These are phyloP conservation scores for Rhynchonema sp. DNA, from an alignment of 2,888 invertebrate genomes.

Conservation along the genomic window DNA sequence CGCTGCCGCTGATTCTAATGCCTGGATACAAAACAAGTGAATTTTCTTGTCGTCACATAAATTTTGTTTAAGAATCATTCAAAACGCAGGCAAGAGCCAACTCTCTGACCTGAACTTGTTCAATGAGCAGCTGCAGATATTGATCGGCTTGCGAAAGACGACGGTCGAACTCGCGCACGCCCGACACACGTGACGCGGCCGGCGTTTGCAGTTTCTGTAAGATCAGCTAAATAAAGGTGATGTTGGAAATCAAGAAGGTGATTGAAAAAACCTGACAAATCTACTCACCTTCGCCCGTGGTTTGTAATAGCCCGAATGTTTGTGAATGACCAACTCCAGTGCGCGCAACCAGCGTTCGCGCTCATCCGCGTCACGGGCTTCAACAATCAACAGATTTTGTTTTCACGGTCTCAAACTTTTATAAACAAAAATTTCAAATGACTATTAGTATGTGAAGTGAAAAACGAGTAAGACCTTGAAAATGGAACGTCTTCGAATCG, in stretches of 20 bases:
- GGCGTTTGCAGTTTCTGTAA: too few relatives aligned
- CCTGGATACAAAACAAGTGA: neutral
- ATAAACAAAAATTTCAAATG: too few relatives aligned
- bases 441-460: too few relatives aligned
- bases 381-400: neutral
- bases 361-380: conserved; percentile 74
- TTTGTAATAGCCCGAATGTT: conserved; percentile 19
- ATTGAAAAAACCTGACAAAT: too few relatives aligned
- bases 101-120: conserved; percentile 49
- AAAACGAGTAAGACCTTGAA: too few relatives aligned
- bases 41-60: neutral
- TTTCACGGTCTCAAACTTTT: neutral
- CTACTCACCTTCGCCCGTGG: too few relatives aligned
- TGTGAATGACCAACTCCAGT: conserved; percentile 67
- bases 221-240: too few relatives aligned
- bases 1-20: neutral
- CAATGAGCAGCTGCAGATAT: conserved; percentile 81
- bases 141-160: conserved; percentile 85
- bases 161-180: conserved; percentile 49
- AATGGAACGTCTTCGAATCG: conserved; percentile 96
- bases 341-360: conserved; percentile 88
- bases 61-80: neutral
- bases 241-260: too few relatives aligned
- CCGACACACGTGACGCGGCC: neutral
- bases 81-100: neutral